These are phyloP conservation scores for Drosophila ochracea DNA, from an alignment of 2,888 invertebrate species.

Conservation along the genomic window DNA sequence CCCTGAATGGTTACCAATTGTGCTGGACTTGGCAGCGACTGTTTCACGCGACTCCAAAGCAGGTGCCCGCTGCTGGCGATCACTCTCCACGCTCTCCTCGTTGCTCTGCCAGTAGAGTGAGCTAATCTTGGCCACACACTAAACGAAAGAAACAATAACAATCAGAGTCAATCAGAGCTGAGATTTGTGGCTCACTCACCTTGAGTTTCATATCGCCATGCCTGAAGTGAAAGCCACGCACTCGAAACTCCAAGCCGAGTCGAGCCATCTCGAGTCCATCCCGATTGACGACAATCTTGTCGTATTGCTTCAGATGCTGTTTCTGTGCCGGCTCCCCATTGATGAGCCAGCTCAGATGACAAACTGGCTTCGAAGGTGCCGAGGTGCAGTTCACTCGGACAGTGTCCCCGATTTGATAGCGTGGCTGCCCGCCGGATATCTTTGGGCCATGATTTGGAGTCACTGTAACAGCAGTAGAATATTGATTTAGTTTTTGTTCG, in stretches of 20 bases:
- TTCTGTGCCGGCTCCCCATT: constrained; percentile 91
- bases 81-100: constrained; percentile 94
- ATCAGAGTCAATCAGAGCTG: not conserved
- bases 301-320: constrained; percentile 86
- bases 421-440: constrained; percentile 91
- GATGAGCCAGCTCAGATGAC: constrained; percentile 93
- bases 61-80: constrained; percentile 90
- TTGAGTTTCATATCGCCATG: constrained; percentile 94
- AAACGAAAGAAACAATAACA: constrained; percentile 34
- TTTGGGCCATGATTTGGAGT: constrained; percentile 92
- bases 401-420: constrained; percentile 93
- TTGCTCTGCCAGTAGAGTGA: constrained; percentile 94
- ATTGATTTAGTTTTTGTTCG: not conserved
- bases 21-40: constrained; percentile 88
- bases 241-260: constrained; percentile 92
- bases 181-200: constrained; percentile 82
- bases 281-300: constrained; percentile 86
- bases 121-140: constrained; percentile 94
- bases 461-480: constrained; percentile 86
- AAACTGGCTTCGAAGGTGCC: constrained; percentile 93
- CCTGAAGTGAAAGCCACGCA: constrained; percentile 91
- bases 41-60: constrained; percentile 92
- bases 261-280: constrained; percentile 91
- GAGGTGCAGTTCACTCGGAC: constrained; percentile 94
- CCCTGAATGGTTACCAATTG: constrained; percentile 86